These are phyloP conservation scores for Dinomys branickii DNA, from an alignment of 2,113 vertebrate genomes.

Conservation along the genomic window DNA sequence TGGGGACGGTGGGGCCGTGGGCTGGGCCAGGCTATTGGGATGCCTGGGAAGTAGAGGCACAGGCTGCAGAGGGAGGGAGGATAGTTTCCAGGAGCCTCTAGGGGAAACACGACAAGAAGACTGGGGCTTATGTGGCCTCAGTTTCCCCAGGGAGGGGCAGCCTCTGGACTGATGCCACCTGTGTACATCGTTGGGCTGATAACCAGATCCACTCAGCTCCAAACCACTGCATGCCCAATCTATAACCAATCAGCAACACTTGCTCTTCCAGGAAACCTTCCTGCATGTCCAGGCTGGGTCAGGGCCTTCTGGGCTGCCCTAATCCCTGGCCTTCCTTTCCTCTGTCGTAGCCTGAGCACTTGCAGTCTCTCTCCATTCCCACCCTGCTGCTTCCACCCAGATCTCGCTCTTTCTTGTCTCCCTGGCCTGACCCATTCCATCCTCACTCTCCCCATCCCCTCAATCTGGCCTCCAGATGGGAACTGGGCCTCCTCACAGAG, in stretches of 20 bases:
- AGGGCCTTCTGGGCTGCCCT: background rate
- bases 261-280: conserved; percentile 22
- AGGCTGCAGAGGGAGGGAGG: background rate
- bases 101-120: background rate
- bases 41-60: background rate
- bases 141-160: background rate
- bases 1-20: background rate
- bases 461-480: conserved; percentile 83
- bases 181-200: background rate
- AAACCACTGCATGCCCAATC: background rate
- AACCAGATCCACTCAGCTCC: background rate
- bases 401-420: conserved; percentile 14
- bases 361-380: background rate
- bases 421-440: conserved; percentile 55
- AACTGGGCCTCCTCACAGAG: conserved; percentile 59
- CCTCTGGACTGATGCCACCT: background rate
- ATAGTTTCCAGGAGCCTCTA: background rate
- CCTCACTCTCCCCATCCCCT: conserved; percentile 7
- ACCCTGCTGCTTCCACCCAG: background rate
- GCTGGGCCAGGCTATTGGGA: background rate
- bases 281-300: background rate
- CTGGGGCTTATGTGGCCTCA: background rate
- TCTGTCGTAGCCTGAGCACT: background rate
- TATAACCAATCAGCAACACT: background rate
- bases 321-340: background rate